Base-by-base conservation (phyloP, 2,888 invertebrate genomes). In the Parascotia fuliginaria region DNA sequence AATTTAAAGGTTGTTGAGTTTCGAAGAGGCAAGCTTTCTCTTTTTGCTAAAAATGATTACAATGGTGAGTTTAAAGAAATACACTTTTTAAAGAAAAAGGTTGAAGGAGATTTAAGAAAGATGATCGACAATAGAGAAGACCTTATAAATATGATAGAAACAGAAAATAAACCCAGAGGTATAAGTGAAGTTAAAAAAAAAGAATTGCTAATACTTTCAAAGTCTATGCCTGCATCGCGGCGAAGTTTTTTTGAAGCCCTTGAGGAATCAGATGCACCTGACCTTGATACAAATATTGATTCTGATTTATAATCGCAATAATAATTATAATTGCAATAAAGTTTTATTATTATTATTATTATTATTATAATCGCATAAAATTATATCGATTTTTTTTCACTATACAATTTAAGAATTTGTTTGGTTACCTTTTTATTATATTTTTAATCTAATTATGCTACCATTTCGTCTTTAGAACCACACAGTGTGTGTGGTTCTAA, bases 1-100 rank as follows among this genome's bases (percentile, higher is more conserved):
- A 48, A 43, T 43, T 37, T 48, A 14, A 53, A 53, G 37, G 40
- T 53, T 15, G 28, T 53, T 37, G 43, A 48, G 27, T 53, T 53
- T 19, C 24, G 41, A 41, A 43, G 53, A 41, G 47, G 22, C 13
- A 22, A 38, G 13, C 22, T 37, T 9, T 39, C 43, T 19, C 42
- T 45, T 38, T 43, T 45, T 45, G 33, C 36, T 7, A 47, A 36
- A 32, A 33, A 14, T 24, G 19, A 27, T 34, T 27, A 42, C 27
- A 41, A 24, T 38, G 34, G 19, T 14, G 32, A 19, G 6, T 38
- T 42, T 39, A 34, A 29, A 16, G 34, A n/a, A 37, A 28, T 38
- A 24, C 46, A 28, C 33, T 29, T 42, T 14, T 31, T 42, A 40
- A 41, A 41, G 32, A 41, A 32, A 41, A 32, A 41, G 32, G 11